Conservation (phyloP, 1,140 invertebrate species). For the Uloborus diversus region DNA sequence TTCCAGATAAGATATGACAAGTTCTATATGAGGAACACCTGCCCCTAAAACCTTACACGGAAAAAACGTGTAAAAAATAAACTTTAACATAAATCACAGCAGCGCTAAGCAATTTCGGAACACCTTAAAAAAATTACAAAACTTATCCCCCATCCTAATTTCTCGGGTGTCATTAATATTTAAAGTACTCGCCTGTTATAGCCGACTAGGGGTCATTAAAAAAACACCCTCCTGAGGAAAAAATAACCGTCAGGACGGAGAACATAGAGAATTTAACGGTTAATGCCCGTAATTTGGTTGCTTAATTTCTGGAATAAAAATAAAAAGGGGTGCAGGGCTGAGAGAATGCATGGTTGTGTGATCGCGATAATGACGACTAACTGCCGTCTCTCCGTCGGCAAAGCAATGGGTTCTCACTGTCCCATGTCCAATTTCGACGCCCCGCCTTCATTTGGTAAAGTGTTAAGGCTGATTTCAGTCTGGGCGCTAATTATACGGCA, state of each 20-base stretch:
- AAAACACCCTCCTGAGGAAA: neutral
- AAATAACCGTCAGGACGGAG: neutral
- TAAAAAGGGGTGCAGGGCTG: neutral
- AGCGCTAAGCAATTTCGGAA: slow-evolving; percentile 8
- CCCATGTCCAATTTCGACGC: slow-evolving; percentile 22
- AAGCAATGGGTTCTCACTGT: slow-evolving; percentile 1
- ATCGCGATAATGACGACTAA: slow-evolving; percentile 37
- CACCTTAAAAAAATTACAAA: slow-evolving; percentile 10
- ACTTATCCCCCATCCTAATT: neutral
- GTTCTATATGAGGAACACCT: no score
- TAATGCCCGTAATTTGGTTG: slow-evolving; percentile 48
- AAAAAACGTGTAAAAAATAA: no score
- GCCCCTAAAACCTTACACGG: no score
- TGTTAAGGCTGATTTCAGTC: slow-evolving; percentile 49
- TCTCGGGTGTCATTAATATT: slow-evolving; percentile 28
- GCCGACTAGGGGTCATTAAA: slow-evolving; percentile 26
- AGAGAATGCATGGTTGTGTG: slow-evolving; percentile 9
- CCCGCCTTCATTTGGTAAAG: slow-evolving; percentile 50
- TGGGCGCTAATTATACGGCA: slow-evolving; percentile 22
- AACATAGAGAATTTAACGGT: slow-evolving; percentile 31
- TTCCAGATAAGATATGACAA: no score
- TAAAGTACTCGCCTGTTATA: slow-evolving; percentile 17
- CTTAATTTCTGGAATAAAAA: slow-evolving; percentile 44
- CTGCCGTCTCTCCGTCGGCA: slow-evolving; percentile 8
- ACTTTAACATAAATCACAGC: no score